Conservation (phyloP, 2,888 invertebrate species). For the Mythimna loreyi region DNA sequence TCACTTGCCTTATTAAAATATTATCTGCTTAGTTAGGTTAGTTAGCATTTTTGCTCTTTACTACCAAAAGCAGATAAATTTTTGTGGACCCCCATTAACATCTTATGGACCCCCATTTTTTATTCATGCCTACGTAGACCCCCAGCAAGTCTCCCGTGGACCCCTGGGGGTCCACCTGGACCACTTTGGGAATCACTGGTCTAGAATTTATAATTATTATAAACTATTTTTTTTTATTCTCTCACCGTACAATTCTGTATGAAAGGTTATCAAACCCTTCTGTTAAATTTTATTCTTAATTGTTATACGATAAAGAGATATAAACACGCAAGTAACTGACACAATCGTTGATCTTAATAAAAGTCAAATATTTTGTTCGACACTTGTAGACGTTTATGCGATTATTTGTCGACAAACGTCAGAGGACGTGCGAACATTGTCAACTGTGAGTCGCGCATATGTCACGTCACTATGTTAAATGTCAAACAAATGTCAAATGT, state of each 20-base stretch:
- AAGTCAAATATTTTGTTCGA: slow-evolving; percentile 14
- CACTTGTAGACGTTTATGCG: background rate
- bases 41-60: too few relatives aligned
- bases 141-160: too few relatives aligned
- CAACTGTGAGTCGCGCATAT: background rate
- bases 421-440: slow-evolving; percentile 2
- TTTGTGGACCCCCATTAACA: too few relatives aligned
- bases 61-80: too few relatives aligned
- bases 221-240: background rate
- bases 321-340: slow-evolving; percentile 4
- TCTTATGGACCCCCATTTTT: too few relatives aligned
- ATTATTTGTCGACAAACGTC: slow-evolving; percentile 26
- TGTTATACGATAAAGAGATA: slow-evolving; percentile 1
- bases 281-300: background rate
- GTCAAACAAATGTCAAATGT: slow-evolving; percentile 34
- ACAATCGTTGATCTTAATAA: slow-evolving; percentile 22
- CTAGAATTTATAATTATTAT: too few relatives aligned
- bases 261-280: background rate
- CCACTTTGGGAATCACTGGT: too few relatives aligned
- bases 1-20: too few relatives aligned
- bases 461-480: slow-evolving; percentile 34
- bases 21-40: too few relatives aligned
- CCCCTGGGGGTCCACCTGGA: too few relatives aligned
- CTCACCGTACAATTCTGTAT: background rate
- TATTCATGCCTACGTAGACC: too few relatives aligned